Conservation (phyloP, 2,113 vertebrate genomes). For the Lanius collurio region DNA sequence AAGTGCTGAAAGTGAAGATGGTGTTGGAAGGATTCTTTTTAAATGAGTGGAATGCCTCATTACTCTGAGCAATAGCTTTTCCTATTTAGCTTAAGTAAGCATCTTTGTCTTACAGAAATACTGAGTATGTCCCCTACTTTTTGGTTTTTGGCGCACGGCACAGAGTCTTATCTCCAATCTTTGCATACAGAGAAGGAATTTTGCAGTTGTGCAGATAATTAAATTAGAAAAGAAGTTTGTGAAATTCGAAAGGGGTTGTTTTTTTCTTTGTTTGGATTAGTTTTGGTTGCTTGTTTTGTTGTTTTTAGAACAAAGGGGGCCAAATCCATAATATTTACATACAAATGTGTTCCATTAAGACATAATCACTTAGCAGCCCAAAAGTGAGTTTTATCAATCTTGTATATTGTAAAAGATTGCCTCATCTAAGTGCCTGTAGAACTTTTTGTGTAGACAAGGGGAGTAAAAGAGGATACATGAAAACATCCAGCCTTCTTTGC, state of each 20-base stretch:
- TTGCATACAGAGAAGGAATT: neutral
- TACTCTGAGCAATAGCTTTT: neutral
- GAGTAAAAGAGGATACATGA: neutral
- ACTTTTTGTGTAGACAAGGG: neutral
- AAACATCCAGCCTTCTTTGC: neutral
- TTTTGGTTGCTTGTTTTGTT: neutral
- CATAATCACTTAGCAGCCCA: neutral
- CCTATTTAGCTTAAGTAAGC: neutral
- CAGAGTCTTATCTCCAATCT: neutral
- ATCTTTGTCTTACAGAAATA: neutral
- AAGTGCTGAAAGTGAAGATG: neutral
- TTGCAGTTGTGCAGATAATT: neutral
- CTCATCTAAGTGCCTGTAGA: neutral
- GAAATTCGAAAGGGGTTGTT: neutral
- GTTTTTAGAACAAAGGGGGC: neutral
- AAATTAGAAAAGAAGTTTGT: neutral
- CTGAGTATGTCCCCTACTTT: neutral
- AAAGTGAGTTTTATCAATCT: neutral
- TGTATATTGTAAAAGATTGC: neutral
- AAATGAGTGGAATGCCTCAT: neutral
- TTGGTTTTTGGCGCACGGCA: neutral
- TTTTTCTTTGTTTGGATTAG: neutral
- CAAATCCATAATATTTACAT: neutral
- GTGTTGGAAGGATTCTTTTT: neutral
- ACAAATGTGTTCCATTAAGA: neutral